These are phyloP conservation scores for Sapajus apella DNA, from an alignment of 2,113 vertebrate species.

Conservation along the genomic window DNA sequence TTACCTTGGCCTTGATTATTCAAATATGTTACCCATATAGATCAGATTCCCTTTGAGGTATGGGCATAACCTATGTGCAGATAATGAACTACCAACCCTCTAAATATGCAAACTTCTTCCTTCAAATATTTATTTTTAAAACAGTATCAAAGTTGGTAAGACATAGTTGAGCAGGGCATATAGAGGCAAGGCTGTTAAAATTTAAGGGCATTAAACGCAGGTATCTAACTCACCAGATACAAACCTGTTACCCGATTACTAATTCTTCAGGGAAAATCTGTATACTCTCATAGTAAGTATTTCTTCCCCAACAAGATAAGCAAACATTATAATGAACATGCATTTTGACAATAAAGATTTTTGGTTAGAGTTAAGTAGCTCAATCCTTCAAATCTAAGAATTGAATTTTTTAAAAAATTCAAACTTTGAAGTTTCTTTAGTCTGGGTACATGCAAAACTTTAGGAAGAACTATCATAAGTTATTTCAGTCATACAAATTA, in stretches of 20 bases:
- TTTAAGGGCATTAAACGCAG: neutral
- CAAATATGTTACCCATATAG: neutral
- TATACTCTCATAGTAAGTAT: neutral
- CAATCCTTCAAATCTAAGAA: slow-evolving; percentile 24
- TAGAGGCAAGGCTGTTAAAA: neutral
- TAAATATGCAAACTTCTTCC: neutral
- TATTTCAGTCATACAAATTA: slow-evolving; percentile 67
- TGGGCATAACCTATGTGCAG: neutral
- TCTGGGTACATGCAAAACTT: neutral
- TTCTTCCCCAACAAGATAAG: neutral
- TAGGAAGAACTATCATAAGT: slow-evolving; percentile 66
- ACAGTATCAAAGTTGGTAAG: neutral
- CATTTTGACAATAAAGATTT: neutral
- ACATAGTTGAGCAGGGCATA: neutral
- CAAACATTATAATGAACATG: neutral
- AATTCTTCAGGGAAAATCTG: slow-evolving; percentile 19
- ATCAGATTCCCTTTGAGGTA: neutral
- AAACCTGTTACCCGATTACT: neutral
- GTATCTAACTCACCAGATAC: neutral
- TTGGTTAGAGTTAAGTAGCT: neutral
- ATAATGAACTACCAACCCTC: neutral
- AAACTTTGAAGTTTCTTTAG: slow-evolving; percentile 8
- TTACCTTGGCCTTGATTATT: neutral
- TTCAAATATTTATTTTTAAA: slow-evolving; percentile 20
- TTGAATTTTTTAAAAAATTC: neutral